Percentiles rank a stretch among this genome's conserved stretches.
These are phyloP conservation scores for Eospalax fontanierii DNA, from an alignment of 2,797 vertebrate genomes.

Conservation along the genomic window DNA sequence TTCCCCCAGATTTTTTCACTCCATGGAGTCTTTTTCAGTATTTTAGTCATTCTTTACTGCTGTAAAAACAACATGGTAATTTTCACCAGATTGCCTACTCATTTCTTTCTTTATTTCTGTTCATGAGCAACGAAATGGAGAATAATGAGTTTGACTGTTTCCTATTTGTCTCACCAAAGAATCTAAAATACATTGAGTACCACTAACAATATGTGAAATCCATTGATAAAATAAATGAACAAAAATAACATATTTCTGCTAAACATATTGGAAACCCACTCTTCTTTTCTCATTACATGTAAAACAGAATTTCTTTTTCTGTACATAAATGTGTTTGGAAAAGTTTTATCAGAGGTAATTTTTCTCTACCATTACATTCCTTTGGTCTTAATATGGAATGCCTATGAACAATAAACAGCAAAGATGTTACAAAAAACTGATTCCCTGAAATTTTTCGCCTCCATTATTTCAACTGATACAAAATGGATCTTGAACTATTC, in stretches of 20 bases:
- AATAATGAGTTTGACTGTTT: not conserved
- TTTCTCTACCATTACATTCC: not conserved
- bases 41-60: too few species aligned
- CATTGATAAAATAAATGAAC: not conserved
- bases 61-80: not conserved
- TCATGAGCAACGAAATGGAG: not conserved
- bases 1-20: too few species aligned
- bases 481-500: not conserved
- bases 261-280: not conserved
- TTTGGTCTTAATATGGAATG: not conserved
- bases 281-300: not conserved
- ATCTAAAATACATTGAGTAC: not conserved
- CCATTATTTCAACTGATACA: not conserved
- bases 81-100: not conserved
- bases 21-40: too few species aligned
- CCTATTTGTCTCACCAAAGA: not conserved
- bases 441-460: too few species aligned
- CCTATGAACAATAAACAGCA: not conserved
- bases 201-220: not conserved
- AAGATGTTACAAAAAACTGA: not conserved
- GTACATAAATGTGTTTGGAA: not conserved
- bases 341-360: not conserved
- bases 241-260: not conserved
- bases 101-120: not conserved
- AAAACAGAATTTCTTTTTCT: not conserved